Evolutionary conservation across 2,113 vertebrate genomes (phyloP).

Genomic region (Gasterosteus aculeatus): DNA sequence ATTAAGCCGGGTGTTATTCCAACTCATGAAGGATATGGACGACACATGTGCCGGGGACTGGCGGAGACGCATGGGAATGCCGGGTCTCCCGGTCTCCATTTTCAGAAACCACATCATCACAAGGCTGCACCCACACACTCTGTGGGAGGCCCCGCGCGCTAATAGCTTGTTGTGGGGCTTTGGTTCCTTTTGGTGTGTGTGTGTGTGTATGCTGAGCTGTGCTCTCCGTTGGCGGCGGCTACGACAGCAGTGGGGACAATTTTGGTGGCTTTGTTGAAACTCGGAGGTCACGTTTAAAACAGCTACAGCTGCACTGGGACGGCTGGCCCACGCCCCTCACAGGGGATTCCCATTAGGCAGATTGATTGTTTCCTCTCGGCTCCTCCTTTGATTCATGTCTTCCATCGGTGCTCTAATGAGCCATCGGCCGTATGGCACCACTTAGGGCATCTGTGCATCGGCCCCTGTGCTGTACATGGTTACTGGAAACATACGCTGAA

Average conservation of each 20-base stretch:
- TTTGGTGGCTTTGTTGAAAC: conserved; percentile 58
- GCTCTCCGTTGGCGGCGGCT: conserved; percentile 35
- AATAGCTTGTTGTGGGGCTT: conserved; percentile 61
- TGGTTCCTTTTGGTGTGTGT: conserved; percentile 53
- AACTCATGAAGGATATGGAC: conserved; percentile 65
- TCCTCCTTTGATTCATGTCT: conserved; percentile 85
- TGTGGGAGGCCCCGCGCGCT: conserved; percentile 51
- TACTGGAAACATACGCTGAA: conserved; percentile 61
- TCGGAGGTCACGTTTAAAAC: conserved; percentile 77
- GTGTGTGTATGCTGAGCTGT: conserved; percentile 2
- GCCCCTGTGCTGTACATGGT: conserved; percentile 65
- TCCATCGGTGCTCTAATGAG: conserved; percentile 84
- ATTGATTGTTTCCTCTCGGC: conserved; percentile 72
- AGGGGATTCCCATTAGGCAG: conserved; percentile 77
- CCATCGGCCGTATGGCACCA: conserved; percentile 80
- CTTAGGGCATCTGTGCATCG: conserved; percentile 80
- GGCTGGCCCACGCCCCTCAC: conserved; percentile 75
- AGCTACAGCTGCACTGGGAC: conserved; percentile 79
- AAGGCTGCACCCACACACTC: conserved; percentile 51
- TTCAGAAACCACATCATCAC: conserved; percentile 84
- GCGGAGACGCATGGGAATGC: conserved; percentile 83
- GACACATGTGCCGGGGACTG: conserved; percentile 74
- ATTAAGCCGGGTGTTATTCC: conserved; percentile 62
- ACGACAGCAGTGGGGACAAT: conserved; percentile 55
- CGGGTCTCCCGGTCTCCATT: conserved; percentile 77